phyloP scores from a whole-genome alignment of 2,888 invertebrate genomes.

The Heliconius ethilla region DNA sequence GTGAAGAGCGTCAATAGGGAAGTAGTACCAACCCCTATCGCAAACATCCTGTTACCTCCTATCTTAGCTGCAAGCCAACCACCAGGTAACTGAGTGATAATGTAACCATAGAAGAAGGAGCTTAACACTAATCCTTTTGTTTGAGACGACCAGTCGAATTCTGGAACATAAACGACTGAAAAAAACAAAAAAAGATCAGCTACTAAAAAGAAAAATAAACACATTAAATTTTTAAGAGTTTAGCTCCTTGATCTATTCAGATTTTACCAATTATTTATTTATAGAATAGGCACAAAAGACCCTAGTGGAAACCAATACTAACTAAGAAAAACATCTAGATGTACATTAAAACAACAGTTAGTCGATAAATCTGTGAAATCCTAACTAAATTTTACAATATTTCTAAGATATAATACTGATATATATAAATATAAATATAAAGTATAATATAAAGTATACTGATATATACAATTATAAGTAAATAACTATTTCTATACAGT shows the following conservation, averaged over 20 bases:
- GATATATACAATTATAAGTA: slow-evolving; percentile 1
- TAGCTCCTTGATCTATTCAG: too few relatives aligned
- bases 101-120: slow-evolving; percentile 95
- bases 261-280: too few relatives aligned
- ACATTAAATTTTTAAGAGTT: too few relatives aligned
- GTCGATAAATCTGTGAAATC: too few relatives aligned
- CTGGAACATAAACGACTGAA: slow-evolving; percentile 77
- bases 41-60: slow-evolving; percentile 92
- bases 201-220: too few relatives aligned
- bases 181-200: too few relatives aligned
- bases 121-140: slow-evolving; percentile 90
- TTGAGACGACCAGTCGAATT: slow-evolving; percentile 91
- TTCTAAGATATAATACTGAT: not conserved
- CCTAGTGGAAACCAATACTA: too few relatives aligned
- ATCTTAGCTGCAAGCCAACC: slow-evolving; percentile 91
- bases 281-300: too few relatives aligned
- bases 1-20: slow-evolving; percentile 90
- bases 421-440: not conserved
- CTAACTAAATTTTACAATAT: too few relatives aligned
- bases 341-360: too few relatives aligned
- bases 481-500: not conserved
- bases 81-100: slow-evolving; percentile 91
- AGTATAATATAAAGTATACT: not conserved
- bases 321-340: too few relatives aligned
- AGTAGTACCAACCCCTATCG: slow-evolving; percentile 89